Evolutionary conservation across 2,888 invertebrate genomes (phyloP), one percentile per base, ranked within the genome.

Genomic region (Idaea aversata): DNA sequence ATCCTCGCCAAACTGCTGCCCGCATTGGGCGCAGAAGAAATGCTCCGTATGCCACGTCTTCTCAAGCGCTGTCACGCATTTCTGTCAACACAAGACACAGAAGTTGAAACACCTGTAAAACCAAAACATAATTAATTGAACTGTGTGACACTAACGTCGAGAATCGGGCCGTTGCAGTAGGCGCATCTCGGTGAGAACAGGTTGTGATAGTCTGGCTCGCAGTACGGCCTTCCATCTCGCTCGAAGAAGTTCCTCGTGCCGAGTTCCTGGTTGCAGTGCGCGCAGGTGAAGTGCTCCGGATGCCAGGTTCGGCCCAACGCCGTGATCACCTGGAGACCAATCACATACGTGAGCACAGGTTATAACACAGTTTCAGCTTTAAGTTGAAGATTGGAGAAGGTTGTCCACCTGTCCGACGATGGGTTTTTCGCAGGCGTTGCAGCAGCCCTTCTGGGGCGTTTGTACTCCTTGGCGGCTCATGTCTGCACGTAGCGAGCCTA

Each of bases 41-140:
- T 99, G 99, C 88, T 99, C 99, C 80, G 99, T 98, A 87, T 99
- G 99, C 98, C 99, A 99, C 74, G 98, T 99, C 91, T 98, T 98
- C 88, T 99, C 98, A 87, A 99, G 91, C 10, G 99, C 99, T 1
- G 99, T 99, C 71, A 99, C 98, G 93, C 99, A 99, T 97, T 99
- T 99, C 99, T 99, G 94, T 47, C 67, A 94, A 94, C 67, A 65
- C 68, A 75, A 80, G 71, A 65, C 25, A 63, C 61, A 71, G 75
- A 82, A 47, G 47, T 47, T 47, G 47, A 47, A 47, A 74, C 73
- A 73, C 69, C 61, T 63, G 63, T 61, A 5, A 65, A 65, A 70
- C 63, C 5, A 63, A 47, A 62, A 38, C 25, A 25, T 47, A 70
- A 57, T 64, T 61, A 61, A 34, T 25, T 34, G 36, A 34, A 65